Percentiles rank a stretch among this genome's conserved stretches.
phyloP scores from a whole-genome alignment of 2,797 vertebrate species.

The Coregonus ussuriensis region DNA sequence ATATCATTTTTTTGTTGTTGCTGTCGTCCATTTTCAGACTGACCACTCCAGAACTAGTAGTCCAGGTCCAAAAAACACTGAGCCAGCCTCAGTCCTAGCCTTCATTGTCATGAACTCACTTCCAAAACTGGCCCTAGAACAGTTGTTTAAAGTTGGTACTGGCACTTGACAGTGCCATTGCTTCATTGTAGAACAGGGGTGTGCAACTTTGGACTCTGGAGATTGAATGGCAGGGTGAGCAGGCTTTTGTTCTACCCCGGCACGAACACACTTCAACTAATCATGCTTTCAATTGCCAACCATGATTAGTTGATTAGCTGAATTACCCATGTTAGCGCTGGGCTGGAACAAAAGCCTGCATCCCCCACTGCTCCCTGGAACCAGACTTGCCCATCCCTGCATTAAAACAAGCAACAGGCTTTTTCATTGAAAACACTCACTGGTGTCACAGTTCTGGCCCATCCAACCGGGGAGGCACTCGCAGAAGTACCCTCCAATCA shows the following conservation, averaged over 20 bases:
- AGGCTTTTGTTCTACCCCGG: neutral
- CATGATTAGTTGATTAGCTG: neutral
- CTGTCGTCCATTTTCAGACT: neutral
- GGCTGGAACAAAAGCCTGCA: slow-evolving; percentile 5
- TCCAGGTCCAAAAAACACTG: neutral
- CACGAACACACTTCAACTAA: neutral
- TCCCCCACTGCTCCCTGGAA: neutral
- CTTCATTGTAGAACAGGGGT: neutral
- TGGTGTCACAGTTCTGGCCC: slow-evolving; percentile 94
- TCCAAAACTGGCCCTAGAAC: neutral
- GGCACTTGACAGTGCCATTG: neutral
- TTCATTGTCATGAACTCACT: neutral
- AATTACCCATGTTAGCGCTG: neutral
- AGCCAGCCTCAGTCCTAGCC: neutral
- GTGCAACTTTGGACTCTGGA: neutral
- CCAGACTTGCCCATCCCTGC: neutral
- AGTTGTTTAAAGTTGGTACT: neutral
- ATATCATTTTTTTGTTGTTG: neutral
- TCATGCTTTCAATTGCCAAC: neutral
- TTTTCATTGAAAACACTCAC: slow-evolving; percentile 75
- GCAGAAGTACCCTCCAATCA: slow-evolving; percentile 98
- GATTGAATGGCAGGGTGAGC: neutral
- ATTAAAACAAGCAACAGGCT: neutral
- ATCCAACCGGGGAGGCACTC: slow-evolving; percentile 94
- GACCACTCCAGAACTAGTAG: neutral